phyloP scores from a whole-genome alignment of 2,113 vertebrate species.

The Oncorhynchus masou region DNA sequence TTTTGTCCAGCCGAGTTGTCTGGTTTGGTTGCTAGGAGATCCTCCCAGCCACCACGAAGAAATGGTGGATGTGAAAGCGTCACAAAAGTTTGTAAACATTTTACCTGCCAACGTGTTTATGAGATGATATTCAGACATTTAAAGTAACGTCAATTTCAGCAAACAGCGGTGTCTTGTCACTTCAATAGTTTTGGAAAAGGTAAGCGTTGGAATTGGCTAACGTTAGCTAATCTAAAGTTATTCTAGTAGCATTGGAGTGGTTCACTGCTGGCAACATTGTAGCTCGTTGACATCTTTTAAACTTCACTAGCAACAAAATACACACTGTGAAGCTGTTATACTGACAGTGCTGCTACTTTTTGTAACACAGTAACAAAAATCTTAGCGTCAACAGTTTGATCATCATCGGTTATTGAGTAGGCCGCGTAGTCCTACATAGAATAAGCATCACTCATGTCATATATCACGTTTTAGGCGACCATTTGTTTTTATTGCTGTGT shows the following conservation, averaged over 20 bases:
- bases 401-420: too few species aligned
- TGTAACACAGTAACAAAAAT: too few species aligned
- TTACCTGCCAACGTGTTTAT: background rate
- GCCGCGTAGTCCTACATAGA: background rate
- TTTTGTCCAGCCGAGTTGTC: conserved; percentile 1
- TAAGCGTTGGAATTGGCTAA: background rate
- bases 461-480: background rate
- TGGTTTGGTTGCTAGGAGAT: conserved; percentile 45
- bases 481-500: background rate
- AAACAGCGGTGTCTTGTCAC: background rate
- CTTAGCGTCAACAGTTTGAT: too few species aligned
- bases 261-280: background rate
- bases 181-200: background rate
- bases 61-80: background rate
- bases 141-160: background rate
- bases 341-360: too few species aligned
- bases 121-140: background rate
- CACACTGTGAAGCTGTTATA: background rate
- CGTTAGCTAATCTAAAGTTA: background rate
- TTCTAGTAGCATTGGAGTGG: background rate
- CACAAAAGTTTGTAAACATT: background rate
- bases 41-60: background rate
- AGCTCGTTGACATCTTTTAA: background rate
- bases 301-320: background rate
- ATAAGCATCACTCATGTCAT: background rate